phyloP scores from a whole-genome alignment of 2,888 invertebrate genomes.

The Tortrix viridana region DNA sequence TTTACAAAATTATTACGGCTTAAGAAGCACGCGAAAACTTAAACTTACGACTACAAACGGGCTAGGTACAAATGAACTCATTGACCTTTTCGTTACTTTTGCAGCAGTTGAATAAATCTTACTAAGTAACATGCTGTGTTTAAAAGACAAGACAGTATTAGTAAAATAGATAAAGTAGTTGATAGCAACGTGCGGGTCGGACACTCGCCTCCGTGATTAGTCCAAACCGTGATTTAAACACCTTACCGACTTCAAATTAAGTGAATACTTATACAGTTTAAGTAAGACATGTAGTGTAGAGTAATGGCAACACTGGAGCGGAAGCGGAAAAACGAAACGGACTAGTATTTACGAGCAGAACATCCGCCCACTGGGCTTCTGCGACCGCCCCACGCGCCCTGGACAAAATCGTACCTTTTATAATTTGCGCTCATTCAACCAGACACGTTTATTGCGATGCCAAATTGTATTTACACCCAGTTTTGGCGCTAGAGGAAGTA shows the following conservation, averaged over 20 bases:
- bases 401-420: conserved; percentile 53
- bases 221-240: conserved; percentile 39
- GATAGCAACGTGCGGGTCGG: conserved; percentile 31
- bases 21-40: too few relatives aligned
- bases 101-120: too few relatives aligned
- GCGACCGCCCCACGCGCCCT: conserved; percentile 57
- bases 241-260: conserved; percentile 58
- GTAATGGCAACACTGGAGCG: conserved; percentile 73
- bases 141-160: conserved; percentile 11
- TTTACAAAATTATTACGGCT: too few relatives aligned
- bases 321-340: conserved; percentile 81
- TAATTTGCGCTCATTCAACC: conserved; percentile 39
- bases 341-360: conserved; percentile 79
- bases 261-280: conserved; percentile 62
- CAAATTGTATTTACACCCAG: conserved; percentile 11
- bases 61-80: too few relatives aligned
- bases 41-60: too few relatives aligned
- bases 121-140: neutral
- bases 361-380: conserved; percentile 74
- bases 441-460: conserved; percentile 7
- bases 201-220: conserved; percentile 32
- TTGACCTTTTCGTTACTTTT: too few relatives aligned
- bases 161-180: conserved; percentile 31
- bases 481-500: neutral
- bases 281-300: conserved; percentile 75